Evolutionary conservation across 2,113 vertebrate species (phyloP).

Genomic region (Aramus guarauna): DNA sequence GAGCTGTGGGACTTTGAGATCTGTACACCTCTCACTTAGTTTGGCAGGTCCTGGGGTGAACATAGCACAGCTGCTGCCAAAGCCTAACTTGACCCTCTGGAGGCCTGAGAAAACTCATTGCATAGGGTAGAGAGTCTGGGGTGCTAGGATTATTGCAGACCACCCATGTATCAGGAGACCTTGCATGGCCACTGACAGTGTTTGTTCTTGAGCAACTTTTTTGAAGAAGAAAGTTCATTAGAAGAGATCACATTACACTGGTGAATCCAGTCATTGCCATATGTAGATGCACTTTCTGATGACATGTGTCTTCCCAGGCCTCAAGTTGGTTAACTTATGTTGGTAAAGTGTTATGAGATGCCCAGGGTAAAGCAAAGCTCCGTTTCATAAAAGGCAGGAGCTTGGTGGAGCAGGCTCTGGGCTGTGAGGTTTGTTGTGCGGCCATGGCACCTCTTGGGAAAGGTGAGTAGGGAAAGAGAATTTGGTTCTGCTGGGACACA

Average conservation of each 20-base stretch:
- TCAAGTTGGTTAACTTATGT: not conserved
- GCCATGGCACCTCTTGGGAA: not conserved
- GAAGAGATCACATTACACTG: not conserved
- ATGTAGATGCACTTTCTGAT: not conserved
- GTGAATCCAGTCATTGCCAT: not conserved
- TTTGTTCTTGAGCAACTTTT: not conserved
- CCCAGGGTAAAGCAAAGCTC: not conserved
- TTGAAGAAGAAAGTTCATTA: not conserved
- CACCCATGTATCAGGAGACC: not conserved
- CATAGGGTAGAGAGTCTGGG: not conserved
- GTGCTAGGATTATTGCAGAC: not conserved
- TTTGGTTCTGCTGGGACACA: not conserved
- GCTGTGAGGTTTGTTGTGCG: not conserved
- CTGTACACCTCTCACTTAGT: accelerated
- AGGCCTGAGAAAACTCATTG: not conserved
- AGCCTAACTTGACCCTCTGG: not conserved
- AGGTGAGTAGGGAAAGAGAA: not conserved
- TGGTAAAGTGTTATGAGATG: not conserved
- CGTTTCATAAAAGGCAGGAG: not conserved
- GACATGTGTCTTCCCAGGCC: not conserved
- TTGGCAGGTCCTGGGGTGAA: not conserved
- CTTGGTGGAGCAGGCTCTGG: not conserved
- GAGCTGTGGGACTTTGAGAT: not conserved
- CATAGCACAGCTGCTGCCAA: not conserved
- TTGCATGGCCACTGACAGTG: not conserved